A percentile compares a stretch with the other conserved stretches of the same genome.
phyloP scores from a whole-genome alignment of 2,113 vertebrate genomes.

The Saimiri boliviensis region DNA sequence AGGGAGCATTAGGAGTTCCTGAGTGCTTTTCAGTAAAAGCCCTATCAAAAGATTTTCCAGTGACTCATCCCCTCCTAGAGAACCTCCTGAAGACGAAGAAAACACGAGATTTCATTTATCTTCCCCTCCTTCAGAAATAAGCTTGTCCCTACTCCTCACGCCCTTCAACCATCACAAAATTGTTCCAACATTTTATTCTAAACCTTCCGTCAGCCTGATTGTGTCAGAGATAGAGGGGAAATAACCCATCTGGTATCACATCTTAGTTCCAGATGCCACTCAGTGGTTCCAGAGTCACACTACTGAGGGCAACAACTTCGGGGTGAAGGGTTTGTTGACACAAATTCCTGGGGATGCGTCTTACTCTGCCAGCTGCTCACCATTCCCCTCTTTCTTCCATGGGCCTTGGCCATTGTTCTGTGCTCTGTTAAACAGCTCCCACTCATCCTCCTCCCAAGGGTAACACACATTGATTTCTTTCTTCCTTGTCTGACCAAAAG shows the following conservation, averaged over 20 bases:
- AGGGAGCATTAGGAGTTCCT: background rate
- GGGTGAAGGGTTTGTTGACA: background rate
- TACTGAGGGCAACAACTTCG: background rate
- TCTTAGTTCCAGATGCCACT: background rate
- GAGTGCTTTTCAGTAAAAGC: background rate
- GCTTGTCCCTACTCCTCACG: background rate
- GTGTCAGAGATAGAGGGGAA: background rate
- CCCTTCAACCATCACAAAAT: background rate
- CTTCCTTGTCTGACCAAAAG: background rate
- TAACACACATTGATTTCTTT: background rate
- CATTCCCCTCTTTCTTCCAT: background rate
- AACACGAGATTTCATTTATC: background rate
- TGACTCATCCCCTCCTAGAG: background rate
- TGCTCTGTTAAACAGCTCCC: background rate
- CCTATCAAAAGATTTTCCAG: background rate
- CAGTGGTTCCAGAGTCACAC: background rate
- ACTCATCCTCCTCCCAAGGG: background rate
- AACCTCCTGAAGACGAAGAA: background rate
- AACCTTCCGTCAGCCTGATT: background rate
- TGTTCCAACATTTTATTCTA: background rate
- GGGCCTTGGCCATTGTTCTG: background rate
- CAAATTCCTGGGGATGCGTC: background rate
- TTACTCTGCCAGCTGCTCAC: background rate
- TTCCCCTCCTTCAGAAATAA: background rate
- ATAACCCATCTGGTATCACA: background rate